phyloP scores from a whole-genome alignment of 2,113 vertebrate species.

The Hemiscyllium ocellatum region DNA sequence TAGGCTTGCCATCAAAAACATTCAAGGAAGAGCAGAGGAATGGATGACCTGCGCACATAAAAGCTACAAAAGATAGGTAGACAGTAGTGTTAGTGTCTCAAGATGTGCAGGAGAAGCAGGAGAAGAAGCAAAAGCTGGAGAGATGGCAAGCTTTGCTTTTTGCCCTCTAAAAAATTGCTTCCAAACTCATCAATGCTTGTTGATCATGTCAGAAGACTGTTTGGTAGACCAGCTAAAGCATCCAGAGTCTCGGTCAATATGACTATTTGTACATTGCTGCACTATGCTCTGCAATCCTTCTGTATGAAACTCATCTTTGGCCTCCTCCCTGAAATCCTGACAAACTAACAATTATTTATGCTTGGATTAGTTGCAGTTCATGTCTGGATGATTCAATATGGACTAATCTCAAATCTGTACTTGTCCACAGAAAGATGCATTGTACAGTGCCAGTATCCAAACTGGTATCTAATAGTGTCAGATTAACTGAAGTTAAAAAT shows the following conservation, averaged over 20 bases:
- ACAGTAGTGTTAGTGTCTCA: too few species aligned
- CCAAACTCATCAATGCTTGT: neutral
- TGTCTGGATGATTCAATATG: neutral
- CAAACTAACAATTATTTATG: neutral
- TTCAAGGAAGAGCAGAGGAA: too few species aligned
- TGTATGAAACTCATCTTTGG: neutral
- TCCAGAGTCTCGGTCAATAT: neutral
- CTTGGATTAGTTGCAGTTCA: neutral
- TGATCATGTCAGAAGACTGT: neutral
- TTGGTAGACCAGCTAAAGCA: neutral
- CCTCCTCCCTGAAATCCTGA: neutral
- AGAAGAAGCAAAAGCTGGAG: too few species aligned
- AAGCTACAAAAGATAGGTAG: too few species aligned
- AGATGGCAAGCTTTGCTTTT: neutral
- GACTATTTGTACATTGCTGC: neutral
- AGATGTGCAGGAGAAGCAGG: too few species aligned
- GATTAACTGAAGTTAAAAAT: neutral
- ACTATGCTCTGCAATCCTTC: neutral
- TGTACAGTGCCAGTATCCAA: neutral
- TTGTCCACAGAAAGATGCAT: neutral
- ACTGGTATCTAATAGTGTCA: neutral
- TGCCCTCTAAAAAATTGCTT: neutral
- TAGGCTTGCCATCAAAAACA: too few species aligned
- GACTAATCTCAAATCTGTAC: neutral
- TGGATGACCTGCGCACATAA: too few species aligned